Base-by-base conservation (phyloP, 2,888 invertebrate species). In the Amblyjoppa proteus region DNA sequence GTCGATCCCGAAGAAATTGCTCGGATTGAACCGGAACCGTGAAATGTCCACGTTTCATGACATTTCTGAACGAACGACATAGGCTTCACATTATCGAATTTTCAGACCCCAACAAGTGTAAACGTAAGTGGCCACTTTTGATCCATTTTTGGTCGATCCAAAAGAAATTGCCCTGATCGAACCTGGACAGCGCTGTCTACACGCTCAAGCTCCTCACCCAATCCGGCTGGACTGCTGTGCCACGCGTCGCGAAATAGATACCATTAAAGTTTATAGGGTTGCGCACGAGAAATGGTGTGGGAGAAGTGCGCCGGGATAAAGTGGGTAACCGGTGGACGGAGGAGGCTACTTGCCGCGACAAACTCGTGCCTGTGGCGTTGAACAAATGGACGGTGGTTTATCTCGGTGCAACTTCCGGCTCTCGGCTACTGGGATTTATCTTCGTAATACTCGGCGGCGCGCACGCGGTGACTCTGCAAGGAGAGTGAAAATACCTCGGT, bases 311-410 rank as follows among this genome's bases (percentile, higher is more conserved):
- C n/a, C 20, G 25, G 25, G 61, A 20, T 64, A 56, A 28, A 61
- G 68, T 74, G 69, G 58, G 49, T 61, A 66, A 51, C 71, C 41
- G 68, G 20, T 51, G 69, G 38, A 31, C 41, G 56, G 31, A 28
- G 69, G 51, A 51, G 34, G 38, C 66, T 74, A 76, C 68, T 84
- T 79, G 75, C 64, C 68, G 64, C 70, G 78, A 79, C 77, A 84
- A 86, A 87, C 80, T 83, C 66, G 79, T 83, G 73, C 34, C 56
- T 69, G 76, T 71, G 80, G 66, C 77, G 68, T 61, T 51, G 64
- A 85, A 87, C 84, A 87, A 87, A 87, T 85, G 80, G 87, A 83
- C 75, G 83, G 64, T 85, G 85, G 83, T 87, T 80, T 84, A 87
- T 86, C 79, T 69, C 69, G 58, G 71, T 45, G 77, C 31, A 86